These are phyloP conservation scores for Pangasius djambal DNA, from an alignment of 2,797 vertebrate species.

Conservation along the genomic window DNA sequence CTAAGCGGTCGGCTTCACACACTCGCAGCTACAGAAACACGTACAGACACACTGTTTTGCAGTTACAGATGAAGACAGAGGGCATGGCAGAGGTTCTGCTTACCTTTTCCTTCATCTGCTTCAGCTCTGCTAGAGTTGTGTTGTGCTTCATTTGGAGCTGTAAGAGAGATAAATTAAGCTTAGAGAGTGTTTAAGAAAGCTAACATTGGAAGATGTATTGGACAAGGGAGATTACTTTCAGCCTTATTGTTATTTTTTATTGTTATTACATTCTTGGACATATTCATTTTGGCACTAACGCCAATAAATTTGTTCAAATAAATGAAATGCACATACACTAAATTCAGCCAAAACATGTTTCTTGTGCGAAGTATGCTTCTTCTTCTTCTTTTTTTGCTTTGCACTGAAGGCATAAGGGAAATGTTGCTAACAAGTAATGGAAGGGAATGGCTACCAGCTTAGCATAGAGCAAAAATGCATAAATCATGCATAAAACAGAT, in stretches of 20 bases:
- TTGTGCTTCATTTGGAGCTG: slow-evolving; percentile 76
- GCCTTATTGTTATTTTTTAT: not conserved
- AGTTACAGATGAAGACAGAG: not conserved
- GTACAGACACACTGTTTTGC: not conserved
- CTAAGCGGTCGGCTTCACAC: slow-evolving; percentile 72
- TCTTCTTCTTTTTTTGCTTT: not conserved
- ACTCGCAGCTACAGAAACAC: slow-evolving; percentile 74
- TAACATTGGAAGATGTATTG: too few relatives aligned
- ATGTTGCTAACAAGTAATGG: not conserved
- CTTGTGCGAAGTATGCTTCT: not conserved
- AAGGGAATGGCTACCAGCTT: not conserved
- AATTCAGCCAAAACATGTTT: not conserved
- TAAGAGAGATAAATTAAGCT: slow-evolving; percentile 1
- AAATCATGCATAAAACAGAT: not conserved
- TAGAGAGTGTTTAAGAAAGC: not conserved
- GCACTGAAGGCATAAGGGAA: not conserved
- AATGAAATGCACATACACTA: not conserved
- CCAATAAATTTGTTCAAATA: not conserved
- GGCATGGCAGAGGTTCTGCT: slow-evolving; percentile 21
- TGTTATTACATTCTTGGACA: not conserved
- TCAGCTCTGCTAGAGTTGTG: slow-evolving; percentile 72
- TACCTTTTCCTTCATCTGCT: slow-evolving; percentile 76
- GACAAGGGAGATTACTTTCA: not conserved
- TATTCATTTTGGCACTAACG: not conserved
- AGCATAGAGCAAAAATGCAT: not conserved